A percentile compares a stretch with the other conserved stretches of the same genome.
Evolutionary conservation across 2,888 invertebrate genomes (phyloP).

Genomic region (Brenthis hecate): DNA sequence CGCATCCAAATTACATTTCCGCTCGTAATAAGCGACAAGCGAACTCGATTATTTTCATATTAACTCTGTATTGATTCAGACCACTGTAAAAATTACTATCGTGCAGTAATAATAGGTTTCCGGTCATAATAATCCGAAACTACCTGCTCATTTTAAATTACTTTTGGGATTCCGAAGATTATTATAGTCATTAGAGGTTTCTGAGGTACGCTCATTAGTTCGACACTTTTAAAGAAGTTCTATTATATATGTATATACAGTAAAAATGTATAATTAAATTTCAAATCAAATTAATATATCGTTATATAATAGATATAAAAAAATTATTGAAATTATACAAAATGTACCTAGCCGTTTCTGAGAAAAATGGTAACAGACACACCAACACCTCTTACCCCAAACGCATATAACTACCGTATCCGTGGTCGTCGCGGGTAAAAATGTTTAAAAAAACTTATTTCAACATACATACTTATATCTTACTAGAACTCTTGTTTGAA

Average conservation of each 20-base stretch:
- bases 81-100: constrained; percentile 63
- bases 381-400: no score
- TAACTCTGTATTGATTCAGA: constrained; percentile 69
- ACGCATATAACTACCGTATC: no score
- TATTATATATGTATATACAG: constrained; percentile 43
- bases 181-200: constrained; percentile 26
- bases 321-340: no score
- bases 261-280: background rate
- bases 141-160: constrained; percentile 41
- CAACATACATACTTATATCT: no score
- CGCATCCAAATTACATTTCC: constrained; percentile 58
- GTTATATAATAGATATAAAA: no score
- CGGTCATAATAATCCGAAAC: constrained; percentile 36
- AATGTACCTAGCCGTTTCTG: no score
- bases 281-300: background rate
- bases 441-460: no score
- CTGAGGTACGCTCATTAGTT: constrained; percentile 15
- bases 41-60: constrained; percentile 77
- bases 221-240: constrained; percentile 35
- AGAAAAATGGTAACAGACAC: no score
- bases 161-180: constrained; percentile 36
- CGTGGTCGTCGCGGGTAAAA: no score
- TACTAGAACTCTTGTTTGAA: no score
- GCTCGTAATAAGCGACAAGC: constrained; percentile 65
- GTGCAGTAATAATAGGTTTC: constrained; percentile 67